Percentiles rank a stretch among this genome's conserved stretches.
Evolutionary conservation across 2,113 vertebrate genomes (phyloP).

Genomic region (Echinops telfairi): DNA sequence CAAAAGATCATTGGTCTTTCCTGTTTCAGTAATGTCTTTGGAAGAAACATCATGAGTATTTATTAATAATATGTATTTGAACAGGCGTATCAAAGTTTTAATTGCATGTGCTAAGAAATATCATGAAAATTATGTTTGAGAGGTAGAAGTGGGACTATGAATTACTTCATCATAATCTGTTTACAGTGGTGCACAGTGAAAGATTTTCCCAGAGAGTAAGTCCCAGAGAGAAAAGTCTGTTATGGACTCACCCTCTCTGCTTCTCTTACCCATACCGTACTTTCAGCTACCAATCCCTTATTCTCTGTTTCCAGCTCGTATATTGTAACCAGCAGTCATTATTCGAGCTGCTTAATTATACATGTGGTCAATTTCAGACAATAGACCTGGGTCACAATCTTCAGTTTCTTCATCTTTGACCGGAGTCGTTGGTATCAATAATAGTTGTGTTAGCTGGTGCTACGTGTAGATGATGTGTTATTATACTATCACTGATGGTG

Average conservation of each 20-base stretch:
- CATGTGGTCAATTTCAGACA: neutral
- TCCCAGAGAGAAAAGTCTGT: neutral
- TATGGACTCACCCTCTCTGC: neutral
- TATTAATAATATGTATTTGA: conserved; percentile 30
- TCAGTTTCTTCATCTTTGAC: neutral
- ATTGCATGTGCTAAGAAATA: neutral
- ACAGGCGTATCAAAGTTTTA: neutral
- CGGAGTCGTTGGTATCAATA: neutral
- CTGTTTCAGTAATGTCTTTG: neutral
- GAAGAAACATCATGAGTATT: neutral
- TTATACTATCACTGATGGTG: neutral
- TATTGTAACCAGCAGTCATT: neutral
- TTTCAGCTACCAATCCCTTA: neutral
- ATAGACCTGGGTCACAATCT: neutral
- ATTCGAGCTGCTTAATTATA: neutral
- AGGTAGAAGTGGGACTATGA: neutral
- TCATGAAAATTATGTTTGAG: conserved; percentile 41
- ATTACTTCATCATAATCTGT: conserved; percentile 35
- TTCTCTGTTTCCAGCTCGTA: neutral
- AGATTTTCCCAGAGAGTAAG: neutral
- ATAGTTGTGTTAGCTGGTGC: neutral
- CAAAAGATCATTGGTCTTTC: neutral
- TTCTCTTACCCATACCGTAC: neutral
- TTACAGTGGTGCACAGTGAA: neutral
- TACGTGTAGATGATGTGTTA: neutral